Evolutionary conservation across 2,113 vertebrate species (phyloP).

Genomic region (Hirundichthys speculiger): DNA sequence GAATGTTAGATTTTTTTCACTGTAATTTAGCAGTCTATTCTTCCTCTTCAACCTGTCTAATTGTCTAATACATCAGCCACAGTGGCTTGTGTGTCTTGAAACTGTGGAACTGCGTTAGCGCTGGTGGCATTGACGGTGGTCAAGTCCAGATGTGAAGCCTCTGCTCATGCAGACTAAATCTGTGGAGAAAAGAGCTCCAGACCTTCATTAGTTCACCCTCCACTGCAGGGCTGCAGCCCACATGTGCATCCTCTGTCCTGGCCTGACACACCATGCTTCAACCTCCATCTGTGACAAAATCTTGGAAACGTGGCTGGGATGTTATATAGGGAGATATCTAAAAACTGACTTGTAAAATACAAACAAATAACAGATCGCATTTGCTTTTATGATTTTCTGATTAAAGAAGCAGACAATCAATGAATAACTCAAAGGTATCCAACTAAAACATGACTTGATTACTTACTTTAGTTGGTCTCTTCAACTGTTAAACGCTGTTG

Average conservation of each 20-base stretch:
- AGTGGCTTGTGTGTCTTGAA: slow-evolving; percentile 8
- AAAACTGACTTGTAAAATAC: no score
- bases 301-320: no score
- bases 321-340: no score
- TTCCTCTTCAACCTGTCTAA: slow-evolving; percentile 4
- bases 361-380: no score
- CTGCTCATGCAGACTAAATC: slow-evolving; percentile 67
- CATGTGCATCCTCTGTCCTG: slow-evolving; percentile 67
- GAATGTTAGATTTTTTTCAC: no score
- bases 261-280: slow-evolving; percentile 10
- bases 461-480: no score
- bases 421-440: no score
- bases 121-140: slow-evolving; percentile 51
- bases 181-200: slow-evolving; percentile 59
- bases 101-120: slow-evolving; percentile 15
- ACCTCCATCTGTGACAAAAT: background rate
- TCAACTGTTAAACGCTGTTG: no score
- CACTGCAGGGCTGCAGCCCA: slow-evolving; percentile 68
- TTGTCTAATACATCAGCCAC: slow-evolving; percentile 7
- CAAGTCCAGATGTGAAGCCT: slow-evolving; percentile 70
- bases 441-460: no score
- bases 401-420: no score
- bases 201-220: slow-evolving; percentile 39
- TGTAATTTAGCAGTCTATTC: background rate
- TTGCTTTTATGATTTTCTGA: no score